Conservation (phyloP, 2,888 invertebrate species). For the Cryptus viduatorius region DNA sequence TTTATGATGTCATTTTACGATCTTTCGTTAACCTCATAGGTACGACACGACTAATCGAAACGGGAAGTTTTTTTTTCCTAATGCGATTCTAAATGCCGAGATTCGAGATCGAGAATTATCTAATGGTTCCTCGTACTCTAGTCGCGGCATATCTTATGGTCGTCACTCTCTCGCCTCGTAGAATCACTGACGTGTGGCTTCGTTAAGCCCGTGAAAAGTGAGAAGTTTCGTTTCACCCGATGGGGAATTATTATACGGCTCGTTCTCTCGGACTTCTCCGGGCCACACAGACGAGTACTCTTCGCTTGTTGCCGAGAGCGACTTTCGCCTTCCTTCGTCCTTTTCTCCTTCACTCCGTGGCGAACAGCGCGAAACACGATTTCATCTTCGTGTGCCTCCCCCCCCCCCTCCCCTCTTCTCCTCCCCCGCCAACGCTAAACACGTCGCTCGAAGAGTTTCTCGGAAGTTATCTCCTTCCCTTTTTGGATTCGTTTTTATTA, state of each 20-base stretch:
- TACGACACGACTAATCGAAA: background rate
- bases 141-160: background rate
- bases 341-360: constrained; percentile 48
- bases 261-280: background rate
- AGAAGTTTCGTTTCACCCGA: constrained; percentile 45
- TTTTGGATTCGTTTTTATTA: constrained; percentile 33
- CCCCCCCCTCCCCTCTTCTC: too few relatives aligned
- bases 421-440: background rate
- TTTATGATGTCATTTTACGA: background rate
- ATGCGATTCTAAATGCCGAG: background rate
- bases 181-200: constrained; percentile 26
- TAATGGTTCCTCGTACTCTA: constrained; percentile 24
- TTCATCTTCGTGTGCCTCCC: constrained; percentile 45
- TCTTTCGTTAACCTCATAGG: too few relatives aligned
- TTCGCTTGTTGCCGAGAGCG: constrained; percentile 46
- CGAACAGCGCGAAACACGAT: constrained; percentile 54
- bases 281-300: constrained; percentile 12
- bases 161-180: background rate
- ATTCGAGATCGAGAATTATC: constrained; percentile 17
- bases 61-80: background rate
- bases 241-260: constrained; percentile 28
- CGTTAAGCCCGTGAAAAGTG: constrained; percentile 31
- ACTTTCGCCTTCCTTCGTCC: constrained; percentile 67
- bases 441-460: constrained; percentile 46
- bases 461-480: constrained; percentile 49